A percentile compares a stretch with the other conserved stretches of the same genome.
Conservation (phyloP, 2,113 vertebrate species). For the Corydoras sp. region DNA sequence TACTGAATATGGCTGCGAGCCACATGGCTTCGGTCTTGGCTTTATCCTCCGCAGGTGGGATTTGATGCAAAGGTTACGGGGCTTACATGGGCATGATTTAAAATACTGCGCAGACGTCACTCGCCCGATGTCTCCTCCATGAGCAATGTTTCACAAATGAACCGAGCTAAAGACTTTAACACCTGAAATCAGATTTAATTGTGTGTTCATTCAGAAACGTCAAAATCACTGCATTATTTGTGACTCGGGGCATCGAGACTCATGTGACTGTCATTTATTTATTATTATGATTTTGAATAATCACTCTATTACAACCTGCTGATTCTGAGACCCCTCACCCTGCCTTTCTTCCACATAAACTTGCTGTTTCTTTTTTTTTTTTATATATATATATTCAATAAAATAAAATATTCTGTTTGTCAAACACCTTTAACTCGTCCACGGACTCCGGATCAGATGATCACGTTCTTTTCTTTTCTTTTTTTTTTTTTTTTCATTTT, state of each 20-base stretch:
- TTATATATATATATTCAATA: too few relatives aligned
- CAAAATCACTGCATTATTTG: too few relatives aligned
- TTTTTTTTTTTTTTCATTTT: background rate
- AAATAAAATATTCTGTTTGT: too few relatives aligned
- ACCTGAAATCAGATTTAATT: too few relatives aligned
- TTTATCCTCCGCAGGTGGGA: background rate
- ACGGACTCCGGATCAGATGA: background rate
- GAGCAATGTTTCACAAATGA: background rate
- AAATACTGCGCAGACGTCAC: background rate
- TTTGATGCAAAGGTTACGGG: constrained; percentile 22
- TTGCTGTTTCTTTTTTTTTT: background rate
- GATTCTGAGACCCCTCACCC: too few relatives aligned
- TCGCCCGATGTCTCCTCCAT: background rate
- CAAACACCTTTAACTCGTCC: too few relatives aligned
- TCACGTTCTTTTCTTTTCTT: background rate
- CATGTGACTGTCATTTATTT: too few relatives aligned
- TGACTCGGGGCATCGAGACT: too few relatives aligned
- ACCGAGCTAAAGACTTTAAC: background rate
- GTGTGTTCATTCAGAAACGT: too few relatives aligned
- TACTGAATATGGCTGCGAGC: constrained; percentile 1
- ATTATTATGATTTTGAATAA: constrained; percentile 17
- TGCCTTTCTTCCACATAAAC: too few relatives aligned
- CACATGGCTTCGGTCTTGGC: background rate
- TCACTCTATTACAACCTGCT: background rate
- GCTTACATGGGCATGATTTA: background rate